These are phyloP conservation scores for Zoanthus gigantus DNA, from an alignment of 92 coral and sea anemone species.

Conservation along the genomic window DNA sequence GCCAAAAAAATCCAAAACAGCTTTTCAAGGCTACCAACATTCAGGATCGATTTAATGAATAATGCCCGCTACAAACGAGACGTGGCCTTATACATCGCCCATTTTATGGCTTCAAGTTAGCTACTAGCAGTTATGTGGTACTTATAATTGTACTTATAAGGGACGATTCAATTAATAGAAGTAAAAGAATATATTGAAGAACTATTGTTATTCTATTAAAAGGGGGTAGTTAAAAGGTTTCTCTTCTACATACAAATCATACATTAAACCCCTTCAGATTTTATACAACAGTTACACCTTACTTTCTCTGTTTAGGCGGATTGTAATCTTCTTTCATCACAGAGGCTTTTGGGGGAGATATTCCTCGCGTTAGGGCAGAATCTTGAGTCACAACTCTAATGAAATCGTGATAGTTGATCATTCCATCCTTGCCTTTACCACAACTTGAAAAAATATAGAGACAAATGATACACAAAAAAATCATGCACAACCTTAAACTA, in stretches of 20 bases:
- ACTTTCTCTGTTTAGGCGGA: conserved; percentile 80
- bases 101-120: neutral
- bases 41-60: too few species aligned
- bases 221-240: neutral
- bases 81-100: too few species aligned
- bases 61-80: too few species aligned
- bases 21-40: too few species aligned
- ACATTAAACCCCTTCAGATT: neutral
- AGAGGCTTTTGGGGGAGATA: conserved; percentile 62
- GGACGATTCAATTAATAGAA: too few species aligned
- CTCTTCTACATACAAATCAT: neutral
- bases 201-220: too few species aligned
- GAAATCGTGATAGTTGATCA: conserved; percentile 72
- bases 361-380: conserved; percentile 62
- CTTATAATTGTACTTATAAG: too few species aligned
- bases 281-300: neutral
- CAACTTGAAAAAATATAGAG: neutral
- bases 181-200: too few species aligned
- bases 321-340: conserved; percentile 90
- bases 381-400: conserved; percentile 64
- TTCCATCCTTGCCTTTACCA: conserved; percentile 62
- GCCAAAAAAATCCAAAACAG: too few species aligned
- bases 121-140: too few species aligned
- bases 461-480: neutral
- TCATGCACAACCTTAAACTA: too few species aligned